Evolutionary conservation across 1,140 invertebrate species (phyloP).

Genomic region (Tetranychus urticae): DNA sequence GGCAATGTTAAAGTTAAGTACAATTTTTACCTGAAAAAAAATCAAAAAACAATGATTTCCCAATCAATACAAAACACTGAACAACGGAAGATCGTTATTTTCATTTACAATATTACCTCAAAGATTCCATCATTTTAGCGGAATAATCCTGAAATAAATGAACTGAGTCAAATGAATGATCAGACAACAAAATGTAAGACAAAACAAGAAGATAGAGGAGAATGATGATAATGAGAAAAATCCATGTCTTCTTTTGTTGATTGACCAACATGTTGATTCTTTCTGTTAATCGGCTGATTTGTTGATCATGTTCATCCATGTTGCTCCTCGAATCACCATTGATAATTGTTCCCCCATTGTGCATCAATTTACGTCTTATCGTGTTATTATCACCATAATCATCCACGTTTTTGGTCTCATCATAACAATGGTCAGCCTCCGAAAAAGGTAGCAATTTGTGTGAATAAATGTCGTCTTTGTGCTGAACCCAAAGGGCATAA

Average conservation of each 20-base stretch:
- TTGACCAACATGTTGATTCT: neutral
- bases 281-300: neutral
- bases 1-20: too few species aligned
- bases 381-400: neutral
- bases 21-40: too few species aligned
- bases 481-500: neutral
- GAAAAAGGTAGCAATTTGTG: neutral
- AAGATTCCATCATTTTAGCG: too few species aligned
- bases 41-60: too few species aligned
- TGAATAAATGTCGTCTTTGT: neutral
- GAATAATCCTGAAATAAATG: neutral
- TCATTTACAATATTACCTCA: too few species aligned
- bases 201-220: neutral
- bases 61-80: too few species aligned
- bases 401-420: neutral
- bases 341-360: neutral
- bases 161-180: neutral
- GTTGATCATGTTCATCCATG: neutral
- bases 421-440: neutral
- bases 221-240: neutral
- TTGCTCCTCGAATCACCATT: neutral
- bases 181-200: neutral
- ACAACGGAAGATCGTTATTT: too few species aligned
- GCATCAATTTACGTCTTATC: neutral
- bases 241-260: neutral